Percentiles rank a stretch among this genome's conserved stretches.
Evolutionary conservation across 2,888 invertebrate species (phyloP).

Genomic region (Fissipunctia ypsillon): DNA sequence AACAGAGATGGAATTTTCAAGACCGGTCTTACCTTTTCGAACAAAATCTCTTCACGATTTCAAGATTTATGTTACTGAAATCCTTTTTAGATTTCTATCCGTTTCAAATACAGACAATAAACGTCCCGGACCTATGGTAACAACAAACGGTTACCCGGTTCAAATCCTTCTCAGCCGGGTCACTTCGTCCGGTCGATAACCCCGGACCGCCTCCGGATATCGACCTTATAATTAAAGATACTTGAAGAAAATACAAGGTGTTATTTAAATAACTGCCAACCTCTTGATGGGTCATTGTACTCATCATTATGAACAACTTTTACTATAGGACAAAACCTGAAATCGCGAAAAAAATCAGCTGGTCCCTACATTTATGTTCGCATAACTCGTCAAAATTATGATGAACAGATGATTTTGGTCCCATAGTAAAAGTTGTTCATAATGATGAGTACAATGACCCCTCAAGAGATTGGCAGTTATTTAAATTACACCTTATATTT

Average conservation of each 20-base stretch:
- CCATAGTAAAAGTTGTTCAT: too few species aligned
- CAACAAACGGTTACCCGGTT: slow-evolving; percentile 66
- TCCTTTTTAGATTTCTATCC: slow-evolving; percentile 30
- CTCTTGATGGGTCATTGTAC: too few species aligned
- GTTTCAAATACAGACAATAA: slow-evolving; percentile 50
- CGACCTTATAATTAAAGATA: slow-evolving; percentile 62
- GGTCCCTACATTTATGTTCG: too few species aligned
- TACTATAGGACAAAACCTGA: too few species aligned
- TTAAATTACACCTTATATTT: too few species aligned
- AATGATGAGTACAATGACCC: too few species aligned
- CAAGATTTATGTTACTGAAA: slow-evolving; percentile 7
- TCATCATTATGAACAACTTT: too few species aligned
- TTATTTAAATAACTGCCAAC: too few species aligned
- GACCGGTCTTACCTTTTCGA: not conserved
- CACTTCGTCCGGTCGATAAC: slow-evolving; percentile 72
- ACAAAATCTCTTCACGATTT: not conserved
- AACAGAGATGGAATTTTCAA: not conserved
- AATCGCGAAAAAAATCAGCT: too few species aligned
- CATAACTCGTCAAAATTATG: too few species aligned
- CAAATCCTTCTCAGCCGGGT: slow-evolving; percentile 69
- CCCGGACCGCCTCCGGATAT: slow-evolving; percentile 63
- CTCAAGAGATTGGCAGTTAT: too few species aligned
- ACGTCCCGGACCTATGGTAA: slow-evolving; percentile 64
- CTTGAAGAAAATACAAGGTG: slow-evolving; percentile 52
- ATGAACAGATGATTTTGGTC: too few species aligned